Evolutionary conservation across 2,113 vertebrate genomes (phyloP), one percentile per base, ranked within the genome.

Genomic region (Neogobius melanostomus): DNA sequence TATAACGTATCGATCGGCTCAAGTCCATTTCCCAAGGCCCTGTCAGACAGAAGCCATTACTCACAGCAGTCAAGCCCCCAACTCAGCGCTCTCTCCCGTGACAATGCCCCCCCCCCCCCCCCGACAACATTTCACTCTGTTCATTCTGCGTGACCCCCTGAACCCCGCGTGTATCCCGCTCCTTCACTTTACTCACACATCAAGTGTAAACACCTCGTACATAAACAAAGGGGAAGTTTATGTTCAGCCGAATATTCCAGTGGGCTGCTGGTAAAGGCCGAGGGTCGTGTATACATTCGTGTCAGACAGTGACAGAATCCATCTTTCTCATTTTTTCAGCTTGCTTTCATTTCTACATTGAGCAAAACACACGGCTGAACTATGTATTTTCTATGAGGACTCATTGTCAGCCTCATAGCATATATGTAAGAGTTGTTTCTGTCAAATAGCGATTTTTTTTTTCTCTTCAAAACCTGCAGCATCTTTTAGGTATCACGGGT

Each of bases 1-100:
- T 91, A 91, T 91, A 90, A 92, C 80, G 62, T 89, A 93, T 92
- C 64, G 91, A 93, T 92, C 75, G 84, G 53, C 83, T 88, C 50
- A 68, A 85, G 80, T 89, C 84, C 81, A 83, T 86, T 84, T 89
- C 89, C 85, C 83, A 87, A 81, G 86, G 89, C 84, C 69, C 73
- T 85, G 83, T 89, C 85, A 78, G 83, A 76, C 79, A 85, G 74
- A 72, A 83, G 88, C 79, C 82, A 92, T 91, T 92, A 91, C 84
- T 92, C 90, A 91, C 76, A 86, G 86, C 85, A 86, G 88, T 87
- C 86, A 82, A 61, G 62, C 74, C 61, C 56, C 14, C 76, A 57
- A 6, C 63, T 17, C 28, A 36, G 28, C 28, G 28, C 28, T 36
- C 28, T 36, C 28, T 36, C 28, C 28, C 28, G 28, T 36, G 28